Conservation (phyloP, 2,888 invertebrate genomes). For the Drosophila bunnanda region DNA sequence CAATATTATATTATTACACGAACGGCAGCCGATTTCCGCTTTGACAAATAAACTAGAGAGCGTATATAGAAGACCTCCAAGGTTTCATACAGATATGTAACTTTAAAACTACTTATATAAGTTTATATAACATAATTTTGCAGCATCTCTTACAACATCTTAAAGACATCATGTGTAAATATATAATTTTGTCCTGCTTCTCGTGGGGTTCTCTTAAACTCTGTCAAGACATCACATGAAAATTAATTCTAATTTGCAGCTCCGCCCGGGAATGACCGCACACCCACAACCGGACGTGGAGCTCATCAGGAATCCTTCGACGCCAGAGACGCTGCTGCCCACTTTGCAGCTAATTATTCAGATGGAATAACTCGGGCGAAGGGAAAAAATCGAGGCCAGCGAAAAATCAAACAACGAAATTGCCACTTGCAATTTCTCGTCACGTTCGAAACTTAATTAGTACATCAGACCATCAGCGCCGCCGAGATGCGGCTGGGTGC, state of each 20-base stretch:
- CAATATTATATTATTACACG: no score
- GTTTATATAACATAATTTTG: no score
- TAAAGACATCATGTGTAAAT: no score
- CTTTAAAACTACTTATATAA: no score
- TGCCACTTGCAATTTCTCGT: slow-evolving; percentile 79
- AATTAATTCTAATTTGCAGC: slow-evolving; percentile 79
- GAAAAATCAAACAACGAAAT: slow-evolving; percentile 79
- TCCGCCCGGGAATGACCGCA: slow-evolving; percentile 58
- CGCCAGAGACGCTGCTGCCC: slow-evolving; percentile 60
- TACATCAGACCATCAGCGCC: slow-evolving; percentile 77
- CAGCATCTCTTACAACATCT: no score
- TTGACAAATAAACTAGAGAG: no score
- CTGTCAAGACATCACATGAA: slow-evolving; percentile 50
- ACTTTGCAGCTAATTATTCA: slow-evolving; percentile 80
- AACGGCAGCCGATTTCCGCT: no score
- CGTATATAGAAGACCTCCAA: no score
- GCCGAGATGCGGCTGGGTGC: slow-evolving; percentile 28
- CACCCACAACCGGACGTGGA: slow-evolving; percentile 53
- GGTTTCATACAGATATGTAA: no score
- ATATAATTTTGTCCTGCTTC: no score
- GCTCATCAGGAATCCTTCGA: slow-evolving; percentile 44
- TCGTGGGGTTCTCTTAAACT: background rate
- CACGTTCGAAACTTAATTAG: slow-evolving; percentile 80
- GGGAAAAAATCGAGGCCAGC: slow-evolving; percentile 33
- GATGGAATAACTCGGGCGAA: slow-evolving; percentile 62